phyloP scores from a whole-genome alignment of 37 sponge, comb jelly and placozoan species.

The Crambe crambe region DNA sequence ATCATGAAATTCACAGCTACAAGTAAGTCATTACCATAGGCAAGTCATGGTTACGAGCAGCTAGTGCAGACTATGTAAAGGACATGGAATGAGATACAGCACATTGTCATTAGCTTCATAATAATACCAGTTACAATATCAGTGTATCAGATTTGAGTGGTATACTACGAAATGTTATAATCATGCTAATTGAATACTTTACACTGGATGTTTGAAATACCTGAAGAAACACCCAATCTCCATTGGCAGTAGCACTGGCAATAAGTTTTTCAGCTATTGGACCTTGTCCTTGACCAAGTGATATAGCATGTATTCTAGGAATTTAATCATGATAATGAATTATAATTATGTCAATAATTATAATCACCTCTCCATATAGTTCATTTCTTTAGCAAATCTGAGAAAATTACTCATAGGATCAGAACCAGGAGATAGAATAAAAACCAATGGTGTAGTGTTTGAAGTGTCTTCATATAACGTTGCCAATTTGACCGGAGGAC shows the following conservation, averaged over 20 bases:
- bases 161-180: no score
- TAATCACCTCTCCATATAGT: slow-evolving; percentile 82
- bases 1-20: no score
- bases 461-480: slow-evolving; percentile 88
- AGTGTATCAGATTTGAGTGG: no score
- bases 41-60: no score
- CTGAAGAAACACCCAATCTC: slow-evolving; percentile 99
- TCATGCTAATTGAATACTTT: no score
- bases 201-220: no score
- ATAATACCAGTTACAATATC: no score
- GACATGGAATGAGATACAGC: no score
- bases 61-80: no score
- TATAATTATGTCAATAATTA: not conserved
- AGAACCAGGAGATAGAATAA: slow-evolving; percentile 97
- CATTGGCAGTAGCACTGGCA: slow-evolving; percentile 69
- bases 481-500: slow-evolving; percentile 84
- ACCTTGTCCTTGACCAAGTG: slow-evolving; percentile 99
- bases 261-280: slow-evolving; percentile 97
- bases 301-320: slow-evolving; percentile 87
- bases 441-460: slow-evolving; percentile 90
- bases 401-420: slow-evolving; percentile 97
- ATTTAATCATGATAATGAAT: not conserved
- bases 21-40: no score
- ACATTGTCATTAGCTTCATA: no score
- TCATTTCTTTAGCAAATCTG: slow-evolving; percentile 94